Conservation (phyloP, 1,140 invertebrate genomes). For the Ruditapes philippinarum region DNA sequence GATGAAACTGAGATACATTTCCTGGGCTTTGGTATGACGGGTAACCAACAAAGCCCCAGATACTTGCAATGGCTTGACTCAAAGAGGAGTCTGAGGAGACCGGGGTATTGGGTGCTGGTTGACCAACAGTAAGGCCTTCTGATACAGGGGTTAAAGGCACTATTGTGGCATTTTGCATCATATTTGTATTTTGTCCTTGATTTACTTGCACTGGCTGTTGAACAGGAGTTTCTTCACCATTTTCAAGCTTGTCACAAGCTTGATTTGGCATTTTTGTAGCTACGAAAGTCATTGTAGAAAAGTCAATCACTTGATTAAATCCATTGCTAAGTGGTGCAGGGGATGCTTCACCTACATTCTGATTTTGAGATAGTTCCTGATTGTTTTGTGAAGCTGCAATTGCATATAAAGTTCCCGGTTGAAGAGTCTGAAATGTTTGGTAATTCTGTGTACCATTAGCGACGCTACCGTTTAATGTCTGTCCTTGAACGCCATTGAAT, state of each 20-base stretch:
- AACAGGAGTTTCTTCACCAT: neutral
- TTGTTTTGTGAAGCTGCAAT: neutral
- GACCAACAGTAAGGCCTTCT: neutral
- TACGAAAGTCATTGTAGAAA: conserved; percentile 24
- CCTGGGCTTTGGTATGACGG: conserved; percentile 10
- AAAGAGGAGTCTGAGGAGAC: conserved; percentile 11
- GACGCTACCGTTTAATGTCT: neutral
- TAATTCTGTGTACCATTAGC: neutral
- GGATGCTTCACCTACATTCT: neutral
- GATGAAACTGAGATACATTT: conserved; percentile 33
- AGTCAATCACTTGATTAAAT: conserved; percentile 3
- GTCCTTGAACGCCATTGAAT: neutral
- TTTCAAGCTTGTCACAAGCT: neutral
- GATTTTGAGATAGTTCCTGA: neutral
- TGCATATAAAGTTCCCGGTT: conserved; percentile 4
- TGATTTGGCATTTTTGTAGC: conserved; percentile 12
- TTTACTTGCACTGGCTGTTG: neutral
- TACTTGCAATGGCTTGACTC: conserved; percentile 9
- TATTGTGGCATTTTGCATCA: conserved; percentile 8
- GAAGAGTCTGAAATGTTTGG: conserved; percentile 4
- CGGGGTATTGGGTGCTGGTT: neutral
- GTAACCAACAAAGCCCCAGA: conserved; percentile 43
- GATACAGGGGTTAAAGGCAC: neutral
- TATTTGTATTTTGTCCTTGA: neutral
- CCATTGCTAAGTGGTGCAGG: neutral